These are phyloP conservation scores for Elachura formosa DNA, from an alignment of 2,113 vertebrate genomes.

Conservation along the genomic window DNA sequence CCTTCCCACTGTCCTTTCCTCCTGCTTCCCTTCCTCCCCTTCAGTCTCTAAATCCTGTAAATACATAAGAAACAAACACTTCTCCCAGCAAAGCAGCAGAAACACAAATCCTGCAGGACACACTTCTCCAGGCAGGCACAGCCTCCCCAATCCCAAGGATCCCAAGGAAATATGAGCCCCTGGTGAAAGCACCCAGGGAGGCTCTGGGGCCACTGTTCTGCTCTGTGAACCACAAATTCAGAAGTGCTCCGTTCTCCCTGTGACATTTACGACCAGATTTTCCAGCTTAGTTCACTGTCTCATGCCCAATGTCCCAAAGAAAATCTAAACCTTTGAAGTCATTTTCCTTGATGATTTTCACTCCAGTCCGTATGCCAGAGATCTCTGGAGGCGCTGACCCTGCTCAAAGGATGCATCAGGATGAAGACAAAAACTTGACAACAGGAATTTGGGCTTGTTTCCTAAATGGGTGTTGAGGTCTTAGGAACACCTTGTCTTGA, in stretches of 20 bases:
- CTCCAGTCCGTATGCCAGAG: background rate
- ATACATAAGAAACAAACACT: background rate
- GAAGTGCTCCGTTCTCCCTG: background rate
- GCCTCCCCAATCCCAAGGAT: background rate
- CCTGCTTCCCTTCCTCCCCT: background rate
- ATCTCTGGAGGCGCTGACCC: background rate
- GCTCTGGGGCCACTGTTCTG: background rate
- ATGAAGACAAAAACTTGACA: background rate
- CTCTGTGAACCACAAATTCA: background rate
- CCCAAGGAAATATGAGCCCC: background rate
- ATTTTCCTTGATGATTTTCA: background rate
- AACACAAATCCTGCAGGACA: background rate
- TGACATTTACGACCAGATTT: background rate
- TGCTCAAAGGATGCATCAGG: background rate
- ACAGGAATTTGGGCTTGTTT: background rate
- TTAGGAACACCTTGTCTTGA: background rate
- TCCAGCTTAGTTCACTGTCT: background rate
- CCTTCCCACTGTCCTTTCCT: background rate
- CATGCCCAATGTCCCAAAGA: background rate
- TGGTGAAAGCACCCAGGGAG: background rate
- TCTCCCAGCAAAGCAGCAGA: background rate
- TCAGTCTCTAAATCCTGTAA: background rate
- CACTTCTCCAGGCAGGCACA: background rate
- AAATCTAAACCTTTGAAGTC: background rate
- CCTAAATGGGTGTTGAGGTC: background rate